Base-by-base conservation (phyloP, 2,797 vertebrate genomes). In the Trichosurus vulpecula region DNA sequence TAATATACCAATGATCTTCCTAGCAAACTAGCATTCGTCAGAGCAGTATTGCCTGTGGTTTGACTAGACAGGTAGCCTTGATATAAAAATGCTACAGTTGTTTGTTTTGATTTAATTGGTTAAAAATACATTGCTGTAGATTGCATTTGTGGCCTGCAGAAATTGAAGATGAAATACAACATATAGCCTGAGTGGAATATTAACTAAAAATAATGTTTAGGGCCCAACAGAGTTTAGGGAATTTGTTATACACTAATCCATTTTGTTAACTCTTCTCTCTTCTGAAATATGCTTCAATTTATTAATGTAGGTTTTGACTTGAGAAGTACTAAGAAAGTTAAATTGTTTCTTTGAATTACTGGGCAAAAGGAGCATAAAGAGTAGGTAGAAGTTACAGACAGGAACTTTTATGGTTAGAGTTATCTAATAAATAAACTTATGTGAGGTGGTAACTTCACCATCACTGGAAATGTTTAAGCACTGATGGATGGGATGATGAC, bases 61-160 rank as follows among this genome's bases (percentile, higher is more conserved):
- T 19, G 35, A 66, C 35, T 66, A n/a, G 54, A 93, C n/a, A 54
- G 94, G 14, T 54, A 56, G 2, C 92, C 29, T 91, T 51, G 29
- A 96, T 41, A 66, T 66, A 87, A 92, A 47, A 92, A 52, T 5
- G 89, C 1, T 13, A 35, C n/a, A 55, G 0, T 12, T 95, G 0
- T 91, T 91, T 31, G 52, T 87, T 97, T 96, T 93, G 30, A 92
- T 90, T n/a, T 94, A 93, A 93, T 95, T 94, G 57, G 94, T 92
- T 53, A n/a, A 96, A 90, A 90, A 30, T 56, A 54, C 91, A 51
- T 54, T 6, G 89, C 22, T 1, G 4, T 53, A 25, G 89, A 10
- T 12, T 22, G 19, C 66, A 35, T 57, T 92, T 90, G 12, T 93
- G 92, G 9, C n/a, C 35, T 93, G 12, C 5, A 58, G 9, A 81